Percentiles rank a stretch among this genome's conserved stretches.
phyloP scores from a whole-genome alignment of 2,888 invertebrate species.

The Hydraecia micacea region DNA sequence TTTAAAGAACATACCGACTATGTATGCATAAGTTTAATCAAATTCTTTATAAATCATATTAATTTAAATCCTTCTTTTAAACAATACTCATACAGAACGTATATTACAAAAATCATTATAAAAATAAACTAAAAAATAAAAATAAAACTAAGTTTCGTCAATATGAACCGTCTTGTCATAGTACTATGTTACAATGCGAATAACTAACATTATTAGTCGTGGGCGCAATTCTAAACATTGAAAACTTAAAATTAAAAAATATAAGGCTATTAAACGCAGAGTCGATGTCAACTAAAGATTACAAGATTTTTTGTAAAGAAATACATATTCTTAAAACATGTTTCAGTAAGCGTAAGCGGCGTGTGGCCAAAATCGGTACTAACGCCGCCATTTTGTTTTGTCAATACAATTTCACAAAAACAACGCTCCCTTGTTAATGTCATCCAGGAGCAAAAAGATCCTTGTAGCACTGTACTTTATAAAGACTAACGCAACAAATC shows the following conservation, averaged over 20 bases:
- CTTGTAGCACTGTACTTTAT: background rate
- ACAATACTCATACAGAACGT: slow-evolving; percentile 45
- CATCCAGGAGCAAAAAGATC: background rate
- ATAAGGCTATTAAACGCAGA: slow-evolving; percentile 46
- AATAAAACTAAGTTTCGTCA: slow-evolving; percentile 36
- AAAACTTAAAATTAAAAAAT: slow-evolving; percentile 43
- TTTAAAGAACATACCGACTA: background rate
- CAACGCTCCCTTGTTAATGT: background rate
- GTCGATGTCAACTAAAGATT: slow-evolving; percentile 2
- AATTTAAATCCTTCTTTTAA: slow-evolving; percentile 24
- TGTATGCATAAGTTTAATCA: background rate
- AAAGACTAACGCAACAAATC: background rate
- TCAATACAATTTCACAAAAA: background rate
- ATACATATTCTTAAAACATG: background rate
- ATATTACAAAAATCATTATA: slow-evolving; percentile 55
- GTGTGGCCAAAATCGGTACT: background rate
- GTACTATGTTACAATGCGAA: slow-evolving; percentile 24
- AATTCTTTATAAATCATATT: background rate
- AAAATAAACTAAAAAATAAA: slow-evolving; percentile 46
- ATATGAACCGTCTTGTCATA: slow-evolving; percentile 35
- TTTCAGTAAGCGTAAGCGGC: background rate
- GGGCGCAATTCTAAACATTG: slow-evolving; percentile 19
- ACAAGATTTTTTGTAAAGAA: background rate
- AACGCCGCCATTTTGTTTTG: background rate
- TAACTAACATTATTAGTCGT: slow-evolving; percentile 19